These are phyloP conservation scores for Centruroides sculpturatus DNA, from an alignment of 1,140 invertebrate species.

Conservation along the genomic window DNA sequence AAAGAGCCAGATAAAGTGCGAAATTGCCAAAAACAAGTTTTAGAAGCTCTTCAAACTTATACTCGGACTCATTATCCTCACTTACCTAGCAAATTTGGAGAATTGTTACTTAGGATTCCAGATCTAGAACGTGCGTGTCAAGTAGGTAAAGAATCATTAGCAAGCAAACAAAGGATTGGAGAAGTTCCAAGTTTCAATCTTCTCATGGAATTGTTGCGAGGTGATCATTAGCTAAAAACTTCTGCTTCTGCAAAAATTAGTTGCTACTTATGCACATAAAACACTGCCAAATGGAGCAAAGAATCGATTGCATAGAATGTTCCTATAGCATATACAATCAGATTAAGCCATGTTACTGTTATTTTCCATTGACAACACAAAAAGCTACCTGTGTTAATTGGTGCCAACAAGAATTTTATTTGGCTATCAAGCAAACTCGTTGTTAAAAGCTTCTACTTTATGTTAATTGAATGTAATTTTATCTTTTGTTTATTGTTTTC, in stretches of 20 bases:
- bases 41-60: constrained; percentile 83
- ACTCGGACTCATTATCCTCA: constrained; percentile 81
- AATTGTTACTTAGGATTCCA: constrained; percentile 78
- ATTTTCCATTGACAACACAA: no score
- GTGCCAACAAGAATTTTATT: no score
- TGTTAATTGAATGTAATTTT: no score
- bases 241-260: background rate
- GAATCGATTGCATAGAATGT: no score
- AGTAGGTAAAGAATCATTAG: constrained; percentile 81
- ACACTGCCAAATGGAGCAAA: no score
- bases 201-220: constrained; percentile 83
- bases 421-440: no score
- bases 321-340: no score
- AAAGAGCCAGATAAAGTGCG: constrained; percentile 81
- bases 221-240: constrained; percentile 38
- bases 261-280: no score
- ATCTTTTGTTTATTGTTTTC: no score
- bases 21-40: constrained; percentile 80
- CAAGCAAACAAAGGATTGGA: constrained; percentile 67
- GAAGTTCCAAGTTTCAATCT: constrained; percentile 77
- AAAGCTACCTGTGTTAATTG: no score
- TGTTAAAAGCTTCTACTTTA: no score
- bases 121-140: constrained; percentile 88
- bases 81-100: constrained; percentile 85
- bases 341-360: no score